Base-by-base conservation (phyloP, 2,888 invertebrate species). In the Nysson spinosus region DNA sequence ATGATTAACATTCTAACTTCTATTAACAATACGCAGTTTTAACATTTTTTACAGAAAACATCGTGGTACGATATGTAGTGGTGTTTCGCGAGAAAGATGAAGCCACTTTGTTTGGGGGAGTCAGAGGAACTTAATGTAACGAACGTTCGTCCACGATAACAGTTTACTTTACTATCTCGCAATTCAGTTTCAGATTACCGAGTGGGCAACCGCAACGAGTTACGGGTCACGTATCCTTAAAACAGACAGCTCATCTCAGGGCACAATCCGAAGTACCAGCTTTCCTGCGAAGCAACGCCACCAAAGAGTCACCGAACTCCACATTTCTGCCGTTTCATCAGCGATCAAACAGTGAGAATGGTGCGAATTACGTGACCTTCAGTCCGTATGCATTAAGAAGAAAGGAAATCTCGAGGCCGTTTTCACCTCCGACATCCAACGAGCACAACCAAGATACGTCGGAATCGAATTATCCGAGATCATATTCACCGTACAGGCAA, bases 351-450 rank as follows among this genome's bases (percentile, higher is more conserved):
- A 84, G 80, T 66, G 86, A 85, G 57, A 86, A 84, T 58, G 82
- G 83, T 42, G 76, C 79, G 17, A 83, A 80, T 32, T 86, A 85
- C 46, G 77, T 84, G 40, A 82, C 86, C 6, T 85, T 85, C 61
- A 85, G 85, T 73, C 85, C 86, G 2, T 87, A 87, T 64, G 80
- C 82, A n/a, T 57, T 81, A 14, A 82, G 85, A 35, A 79, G 85
- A 20, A 80, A 83, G 55, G 86, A 87, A 55, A 70, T 81, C 12
- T 66, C 74, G 34, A 79, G 84, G 69, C 80, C 84, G 54, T 85
- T 82, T 55, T 85, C 84, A 42, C 80, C 82, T 32, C 82, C 85
- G 40, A 49, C 75, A 16, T 73, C 63, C 32, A 80, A 77, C 37
- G 80, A n/a, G n/a, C n/a, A n/a, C n/a, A n/a, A 83, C 17, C 47